phyloP scores from a whole-genome alignment of 2,888 invertebrate species.

The Scotopteryx bipunctaria region DNA sequence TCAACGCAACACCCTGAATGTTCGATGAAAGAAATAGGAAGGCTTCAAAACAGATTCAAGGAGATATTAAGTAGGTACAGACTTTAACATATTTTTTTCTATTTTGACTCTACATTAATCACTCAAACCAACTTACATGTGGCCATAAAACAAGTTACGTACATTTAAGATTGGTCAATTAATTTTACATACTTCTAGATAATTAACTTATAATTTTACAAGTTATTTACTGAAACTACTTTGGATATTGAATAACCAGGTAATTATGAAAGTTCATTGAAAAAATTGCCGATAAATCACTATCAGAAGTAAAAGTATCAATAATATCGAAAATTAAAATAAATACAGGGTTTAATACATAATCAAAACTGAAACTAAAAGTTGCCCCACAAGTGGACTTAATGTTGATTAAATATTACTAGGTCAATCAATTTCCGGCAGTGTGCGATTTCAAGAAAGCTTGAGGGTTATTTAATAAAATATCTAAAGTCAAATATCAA shows the following conservation, averaged over 20 bases:
- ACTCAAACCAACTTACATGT: background rate
- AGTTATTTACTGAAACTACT: slow-evolving; percentile 21
- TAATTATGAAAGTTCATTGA: slow-evolving; percentile 28
- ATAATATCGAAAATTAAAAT: slow-evolving; percentile 30
- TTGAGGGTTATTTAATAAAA: background rate
- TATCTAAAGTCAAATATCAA: no score
- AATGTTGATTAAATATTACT: slow-evolving; percentile 58
- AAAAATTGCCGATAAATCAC: slow-evolving; percentile 25
- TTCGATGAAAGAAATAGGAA: no score
- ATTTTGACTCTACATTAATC: background rate
- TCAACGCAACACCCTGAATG: no score
- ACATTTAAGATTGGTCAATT: slow-evolving; percentile 16
- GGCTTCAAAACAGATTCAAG: no score
- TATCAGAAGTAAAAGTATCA: slow-evolving; percentile 31
- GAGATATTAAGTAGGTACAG: no score
- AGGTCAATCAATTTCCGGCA: slow-evolving; percentile 64
- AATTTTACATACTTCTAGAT: slow-evolving; percentile 13
- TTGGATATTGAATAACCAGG: slow-evolving; percentile 24
- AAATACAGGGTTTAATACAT: slow-evolving; percentile 30
- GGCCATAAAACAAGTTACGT: background rate
- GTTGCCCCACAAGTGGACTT: slow-evolving; percentile 47
- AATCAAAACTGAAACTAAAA: slow-evolving; percentile 47
- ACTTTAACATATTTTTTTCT: no score
- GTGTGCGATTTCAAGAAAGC: slow-evolving; percentile 37
- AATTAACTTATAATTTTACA: slow-evolving; percentile 14